Conservation (phyloP, 2,113 vertebrate species). For the Mionectes macconnelli region DNA sequence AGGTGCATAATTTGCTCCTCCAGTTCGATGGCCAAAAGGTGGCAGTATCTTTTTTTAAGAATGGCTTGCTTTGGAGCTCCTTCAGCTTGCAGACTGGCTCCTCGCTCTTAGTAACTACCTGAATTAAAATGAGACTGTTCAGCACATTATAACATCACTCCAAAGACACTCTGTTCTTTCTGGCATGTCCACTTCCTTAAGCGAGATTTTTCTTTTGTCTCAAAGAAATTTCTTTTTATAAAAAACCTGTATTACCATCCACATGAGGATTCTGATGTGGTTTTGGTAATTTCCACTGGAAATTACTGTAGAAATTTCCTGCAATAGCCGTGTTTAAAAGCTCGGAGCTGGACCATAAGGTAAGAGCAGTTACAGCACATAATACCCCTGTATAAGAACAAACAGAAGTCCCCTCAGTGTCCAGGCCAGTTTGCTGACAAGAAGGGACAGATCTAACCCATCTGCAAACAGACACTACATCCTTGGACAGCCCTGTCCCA, state of each 20-base stretch:
- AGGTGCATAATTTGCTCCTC: slow-evolving; percentile 89
- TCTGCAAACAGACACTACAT: background rate
- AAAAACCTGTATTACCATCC: background rate
- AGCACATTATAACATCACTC: background rate
- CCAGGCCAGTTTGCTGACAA: background rate
- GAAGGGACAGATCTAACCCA: background rate
- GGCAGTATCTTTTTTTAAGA: slow-evolving; percentile 73
- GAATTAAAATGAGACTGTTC: slow-evolving; percentile 42
- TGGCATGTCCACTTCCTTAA: background rate
- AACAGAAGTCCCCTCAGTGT: background rate
- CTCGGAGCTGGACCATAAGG: background rate
- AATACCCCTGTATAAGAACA: background rate
- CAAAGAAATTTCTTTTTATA: background rate
- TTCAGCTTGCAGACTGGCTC: slow-evolving; percentile 76
- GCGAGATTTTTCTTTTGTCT: background rate
- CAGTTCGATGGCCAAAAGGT: slow-evolving; percentile 91
- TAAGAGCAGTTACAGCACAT: background rate
- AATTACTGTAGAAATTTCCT: background rate
- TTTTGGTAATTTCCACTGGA: background rate
- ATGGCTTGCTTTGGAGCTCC: slow-evolving; percentile 71
- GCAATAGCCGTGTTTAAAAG: background rate
- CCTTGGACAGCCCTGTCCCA: background rate
- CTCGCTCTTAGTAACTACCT: slow-evolving; percentile 48
- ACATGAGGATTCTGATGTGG: background rate
- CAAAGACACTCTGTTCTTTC: background rate